Evolutionary conservation across 2,113 vertebrate genomes (phyloP).

Genomic region (Mola mola): DNA sequence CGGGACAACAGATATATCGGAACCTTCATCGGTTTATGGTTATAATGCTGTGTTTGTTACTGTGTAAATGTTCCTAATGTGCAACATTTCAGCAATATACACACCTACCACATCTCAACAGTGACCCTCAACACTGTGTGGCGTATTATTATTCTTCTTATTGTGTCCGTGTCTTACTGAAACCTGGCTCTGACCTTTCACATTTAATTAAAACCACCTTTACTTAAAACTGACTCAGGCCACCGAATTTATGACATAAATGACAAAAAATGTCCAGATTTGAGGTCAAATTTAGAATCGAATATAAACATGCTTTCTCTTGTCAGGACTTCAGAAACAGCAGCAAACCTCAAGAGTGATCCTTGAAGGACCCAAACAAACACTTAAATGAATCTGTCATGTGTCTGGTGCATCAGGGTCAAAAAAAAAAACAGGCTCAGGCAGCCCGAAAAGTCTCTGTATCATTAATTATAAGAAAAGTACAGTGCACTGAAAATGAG

Average conservation of each 20-base stretch:
- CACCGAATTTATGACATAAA: too few species aligned
- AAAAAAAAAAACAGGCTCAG: constrained; percentile 35
- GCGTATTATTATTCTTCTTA: too few species aligned
- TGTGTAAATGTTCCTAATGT: background rate
- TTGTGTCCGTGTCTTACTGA: too few species aligned
- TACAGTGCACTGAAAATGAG: constrained; percentile 24
- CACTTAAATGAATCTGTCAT: constrained; percentile 13
- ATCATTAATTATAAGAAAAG: constrained; percentile 49
- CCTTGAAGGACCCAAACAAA: constrained; percentile 8
- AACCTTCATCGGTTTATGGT: constrained; percentile 4
- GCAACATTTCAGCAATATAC: background rate
- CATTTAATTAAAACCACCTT: too few species aligned
- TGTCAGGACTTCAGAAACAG: constrained; percentile 17
- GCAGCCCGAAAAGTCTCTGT: constrained; percentile 19
- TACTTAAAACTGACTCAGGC: too few species aligned
- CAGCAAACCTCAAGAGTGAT: constrained; percentile 8
- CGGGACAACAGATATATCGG: too few species aligned
- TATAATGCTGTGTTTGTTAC: background rate
- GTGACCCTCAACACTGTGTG: too few species aligned
- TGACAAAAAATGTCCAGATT: too few species aligned
- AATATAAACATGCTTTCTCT: background rate
- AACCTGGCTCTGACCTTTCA: too few species aligned
- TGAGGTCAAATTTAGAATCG: too few species aligned
- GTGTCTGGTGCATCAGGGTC: constrained; percentile 13
- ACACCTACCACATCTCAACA: background rate